A percentile compares a stretch with the other conserved stretches of the same genome.
Conservation (phyloP, 2,888 invertebrate species). For the Noctuana brunneofusca region DNA sequence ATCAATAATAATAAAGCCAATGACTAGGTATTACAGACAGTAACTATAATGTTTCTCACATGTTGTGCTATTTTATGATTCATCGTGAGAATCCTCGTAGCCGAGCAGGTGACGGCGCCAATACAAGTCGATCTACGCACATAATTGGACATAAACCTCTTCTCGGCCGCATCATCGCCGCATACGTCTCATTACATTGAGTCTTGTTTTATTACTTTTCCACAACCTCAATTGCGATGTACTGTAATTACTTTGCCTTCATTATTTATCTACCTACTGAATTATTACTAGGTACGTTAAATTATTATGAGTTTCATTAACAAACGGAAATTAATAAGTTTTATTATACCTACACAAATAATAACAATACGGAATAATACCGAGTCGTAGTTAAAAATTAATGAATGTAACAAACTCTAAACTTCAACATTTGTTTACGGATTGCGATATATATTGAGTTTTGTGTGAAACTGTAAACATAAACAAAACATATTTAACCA, state of each 20-base stretch:
- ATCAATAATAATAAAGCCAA: conserved; percentile 9
- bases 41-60: neutral
- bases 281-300: neutral
- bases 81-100: conserved; percentile 61
- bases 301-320: neutral
- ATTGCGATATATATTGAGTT: too few species aligned
- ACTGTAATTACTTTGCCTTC: conserved; percentile 18
- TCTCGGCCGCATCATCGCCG: conserved; percentile 19
- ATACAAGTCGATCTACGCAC: conserved; percentile 42
- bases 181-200: conserved; percentile 24
- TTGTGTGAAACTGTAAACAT: neutral
- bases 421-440: too few species aligned
- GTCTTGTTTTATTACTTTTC: conserved; percentile 32
- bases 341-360: too few species aligned
- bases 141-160: conserved; percentile 32
- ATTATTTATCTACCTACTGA: conserved; percentile 1
- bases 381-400: too few species aligned
- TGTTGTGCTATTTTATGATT: conserved; percentile 48
- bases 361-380: too few species aligned
- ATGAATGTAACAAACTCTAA: too few species aligned
- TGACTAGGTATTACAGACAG: neutral
- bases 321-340: neutral
- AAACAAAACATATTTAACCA: neutral
- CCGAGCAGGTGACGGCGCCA: conserved; percentile 49
- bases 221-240: conserved; percentile 24